Evolutionary conservation across 2,888 invertebrate species (phyloP).

Genomic region (Standfussiana lucernea): DNA sequence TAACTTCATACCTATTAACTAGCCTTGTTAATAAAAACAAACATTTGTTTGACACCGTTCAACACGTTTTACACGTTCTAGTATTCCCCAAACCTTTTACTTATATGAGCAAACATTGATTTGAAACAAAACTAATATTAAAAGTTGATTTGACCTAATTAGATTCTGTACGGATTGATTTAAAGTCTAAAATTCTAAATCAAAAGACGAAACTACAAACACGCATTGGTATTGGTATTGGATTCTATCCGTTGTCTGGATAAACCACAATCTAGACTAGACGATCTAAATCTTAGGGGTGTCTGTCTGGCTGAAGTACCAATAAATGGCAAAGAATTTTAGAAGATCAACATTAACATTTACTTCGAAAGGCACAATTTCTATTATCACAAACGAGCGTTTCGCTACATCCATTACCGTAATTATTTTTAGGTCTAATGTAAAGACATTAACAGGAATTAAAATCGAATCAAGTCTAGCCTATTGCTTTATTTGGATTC

Average conservation of each 20-base stretch:
- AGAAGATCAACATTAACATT: neutral
- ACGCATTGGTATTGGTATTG: too few species aligned
- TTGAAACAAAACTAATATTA: constrained; percentile 5
- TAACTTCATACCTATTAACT: constrained; percentile 6
- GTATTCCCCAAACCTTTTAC: neutral
- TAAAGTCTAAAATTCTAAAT: neutral
- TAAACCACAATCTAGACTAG: neutral
- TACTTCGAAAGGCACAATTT: neutral
- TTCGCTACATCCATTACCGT: neutral
- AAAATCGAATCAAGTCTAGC: neutral
- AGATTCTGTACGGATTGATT: neutral
- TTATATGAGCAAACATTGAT: neutral
- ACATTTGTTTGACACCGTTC: constrained; percentile 14
- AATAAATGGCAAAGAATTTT: neutral
- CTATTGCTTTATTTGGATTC: neutral
- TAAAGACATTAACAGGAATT: neutral
- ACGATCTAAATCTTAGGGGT: neutral
- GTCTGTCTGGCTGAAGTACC: neutral
- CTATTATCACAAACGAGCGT: neutral
- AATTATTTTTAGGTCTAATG: neutral
- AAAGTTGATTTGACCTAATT: constrained; percentile 11
- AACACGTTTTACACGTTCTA: too few species aligned
- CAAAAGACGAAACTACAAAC: neutral
- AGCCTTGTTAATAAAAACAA: constrained; percentile 17
- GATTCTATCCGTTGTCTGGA: neutral